These are phyloP conservation scores for Apotomis betuletana DNA, from an alignment of 2,888 invertebrate genomes.

Conservation along the genomic window DNA sequence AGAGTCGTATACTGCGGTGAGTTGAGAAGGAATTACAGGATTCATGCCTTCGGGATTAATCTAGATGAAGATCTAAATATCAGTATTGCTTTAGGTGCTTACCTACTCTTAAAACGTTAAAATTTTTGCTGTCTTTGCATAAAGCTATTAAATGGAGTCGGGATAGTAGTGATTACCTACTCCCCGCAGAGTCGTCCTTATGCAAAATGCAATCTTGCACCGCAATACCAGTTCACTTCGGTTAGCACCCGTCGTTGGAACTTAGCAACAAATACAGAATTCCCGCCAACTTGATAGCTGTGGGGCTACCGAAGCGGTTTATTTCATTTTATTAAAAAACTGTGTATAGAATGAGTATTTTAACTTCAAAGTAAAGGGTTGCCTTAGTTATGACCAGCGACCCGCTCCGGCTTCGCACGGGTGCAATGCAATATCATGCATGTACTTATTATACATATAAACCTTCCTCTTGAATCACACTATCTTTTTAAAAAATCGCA, in stretches of 20 bases:
- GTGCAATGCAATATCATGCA: too few species aligned
- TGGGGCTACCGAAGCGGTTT: neutral
- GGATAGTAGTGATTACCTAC: slow-evolving; percentile 18
- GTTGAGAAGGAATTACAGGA: neutral
- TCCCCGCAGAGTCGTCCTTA: slow-evolving; percentile 12
- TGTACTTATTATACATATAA: too few species aligned
- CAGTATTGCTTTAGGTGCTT: neutral
- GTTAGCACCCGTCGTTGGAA: neutral
- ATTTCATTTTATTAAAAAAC: neutral
- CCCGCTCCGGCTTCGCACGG: too few species aligned
- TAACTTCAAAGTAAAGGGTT: neutral
- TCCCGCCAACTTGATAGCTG: neutral
- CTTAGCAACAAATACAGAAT: slow-evolving; percentile 13
- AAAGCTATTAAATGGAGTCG: slow-evolving; percentile 11
- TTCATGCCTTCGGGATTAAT: too few species aligned
- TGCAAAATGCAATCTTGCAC: slow-evolving; percentile 31
- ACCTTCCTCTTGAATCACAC: too few species aligned
- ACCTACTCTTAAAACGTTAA: neutral
- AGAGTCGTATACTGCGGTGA: neutral
- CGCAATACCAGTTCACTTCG: slow-evolving; percentile 23
- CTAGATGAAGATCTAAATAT: too few species aligned
- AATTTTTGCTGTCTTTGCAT: neutral
- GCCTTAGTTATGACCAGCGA: neutral
- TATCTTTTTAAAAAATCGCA: too few species aligned
- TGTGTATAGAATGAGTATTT: neutral